Percentiles rank a stretch among this genome's conserved stretches.
These are phyloP conservation scores for Myotis pilosus DNA, from an alignment of 2,797 vertebrate genomes.

Conservation along the genomic window DNA sequence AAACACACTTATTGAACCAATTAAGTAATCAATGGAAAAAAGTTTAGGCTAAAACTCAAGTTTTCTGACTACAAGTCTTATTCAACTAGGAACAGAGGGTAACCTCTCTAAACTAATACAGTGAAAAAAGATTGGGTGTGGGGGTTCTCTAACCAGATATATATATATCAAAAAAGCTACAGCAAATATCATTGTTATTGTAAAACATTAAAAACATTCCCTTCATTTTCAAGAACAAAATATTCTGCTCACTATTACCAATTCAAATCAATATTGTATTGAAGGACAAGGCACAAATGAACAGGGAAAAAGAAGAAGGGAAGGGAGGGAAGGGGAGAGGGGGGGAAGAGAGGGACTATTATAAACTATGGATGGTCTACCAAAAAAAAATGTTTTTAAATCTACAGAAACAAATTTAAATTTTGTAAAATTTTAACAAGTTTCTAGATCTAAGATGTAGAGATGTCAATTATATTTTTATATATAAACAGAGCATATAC, in stretches of 20 bases:
- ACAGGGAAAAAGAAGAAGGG: no score
- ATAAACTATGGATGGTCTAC: not conserved
- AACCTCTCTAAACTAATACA: not conserved
- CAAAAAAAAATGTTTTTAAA: not conserved
- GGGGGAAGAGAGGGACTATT: not conserved
- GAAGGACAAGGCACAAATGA: not conserved
- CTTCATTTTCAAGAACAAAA: constrained; percentile 6
- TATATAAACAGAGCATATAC: not conserved
- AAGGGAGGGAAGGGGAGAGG: not conserved
- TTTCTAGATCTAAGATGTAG: not conserved
- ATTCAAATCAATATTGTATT: not conserved
- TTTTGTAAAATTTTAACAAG: not conserved
- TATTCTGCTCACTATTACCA: not conserved
- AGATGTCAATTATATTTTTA: constrained; percentile 17
- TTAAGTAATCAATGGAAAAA: not conserved
- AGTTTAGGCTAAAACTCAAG: not conserved
- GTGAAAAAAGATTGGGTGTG: not conserved
- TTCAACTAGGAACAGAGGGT: not conserved
- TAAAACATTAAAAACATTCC: not conserved
- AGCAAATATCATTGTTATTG: not conserved
- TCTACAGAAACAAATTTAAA: not conserved
- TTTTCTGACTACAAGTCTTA: not conserved
- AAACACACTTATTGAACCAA: not conserved
- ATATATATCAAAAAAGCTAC: not conserved
- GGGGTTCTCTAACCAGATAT: not conserved